Evolutionary conservation across 2,113 vertebrate species (phyloP).

Genomic region (Herpetotheres cachinnans): DNA sequence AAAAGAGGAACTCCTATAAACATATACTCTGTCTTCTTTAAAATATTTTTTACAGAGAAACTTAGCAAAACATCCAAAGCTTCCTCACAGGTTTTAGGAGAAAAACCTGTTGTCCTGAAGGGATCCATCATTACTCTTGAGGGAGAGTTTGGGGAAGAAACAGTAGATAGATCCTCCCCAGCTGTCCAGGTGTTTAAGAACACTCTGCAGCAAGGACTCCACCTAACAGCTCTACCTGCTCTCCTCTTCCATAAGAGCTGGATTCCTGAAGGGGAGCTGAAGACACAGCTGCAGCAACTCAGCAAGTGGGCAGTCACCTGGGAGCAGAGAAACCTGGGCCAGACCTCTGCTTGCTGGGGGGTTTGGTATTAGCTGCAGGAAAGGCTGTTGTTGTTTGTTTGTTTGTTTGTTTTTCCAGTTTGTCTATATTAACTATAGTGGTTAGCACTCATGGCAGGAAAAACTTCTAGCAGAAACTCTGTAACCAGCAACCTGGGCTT

Average conservation of each 20-base stretch:
- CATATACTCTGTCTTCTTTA: conserved; percentile 51
- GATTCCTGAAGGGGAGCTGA: fast-evolving
- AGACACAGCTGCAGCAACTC: background rate
- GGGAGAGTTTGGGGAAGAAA: background rate
- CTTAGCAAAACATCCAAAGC: background rate
- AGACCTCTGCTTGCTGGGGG: fast-evolving
- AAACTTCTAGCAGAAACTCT: background rate
- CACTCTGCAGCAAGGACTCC: background rate
- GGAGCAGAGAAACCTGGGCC: background rate
- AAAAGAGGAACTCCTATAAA: conserved; percentile 50
- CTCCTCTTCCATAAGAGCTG: background rate
- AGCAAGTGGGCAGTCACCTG: fast-evolving
- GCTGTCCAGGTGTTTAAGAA: background rate
- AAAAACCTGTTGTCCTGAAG: background rate
- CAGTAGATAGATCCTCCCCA: background rate
- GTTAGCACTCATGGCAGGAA: fast-evolving
- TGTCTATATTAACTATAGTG: fast-evolving
- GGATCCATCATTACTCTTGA: background rate
- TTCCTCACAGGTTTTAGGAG: background rate
- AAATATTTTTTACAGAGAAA: conserved; percentile 20
- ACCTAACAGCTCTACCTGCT: fast-evolving
- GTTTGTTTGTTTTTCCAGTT: background rate
- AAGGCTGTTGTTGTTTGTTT: fast-evolving
- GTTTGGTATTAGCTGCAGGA: background rate
- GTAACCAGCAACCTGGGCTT: background rate